These are phyloP conservation scores for Tupiocoris notatus DNA, from an alignment of 2,888 invertebrate genomes.

Conservation along the genomic window DNA sequence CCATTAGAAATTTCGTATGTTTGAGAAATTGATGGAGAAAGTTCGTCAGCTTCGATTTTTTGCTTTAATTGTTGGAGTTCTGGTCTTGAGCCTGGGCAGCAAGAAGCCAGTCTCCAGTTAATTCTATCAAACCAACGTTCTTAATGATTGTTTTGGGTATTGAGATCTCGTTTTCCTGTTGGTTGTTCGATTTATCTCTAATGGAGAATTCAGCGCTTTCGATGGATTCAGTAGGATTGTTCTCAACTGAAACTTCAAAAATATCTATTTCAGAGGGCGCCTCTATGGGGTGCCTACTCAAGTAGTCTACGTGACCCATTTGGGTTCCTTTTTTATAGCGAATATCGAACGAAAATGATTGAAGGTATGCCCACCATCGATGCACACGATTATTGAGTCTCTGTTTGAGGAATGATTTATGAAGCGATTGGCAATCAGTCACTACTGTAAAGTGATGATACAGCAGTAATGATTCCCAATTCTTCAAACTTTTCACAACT, in stretches of 20 bases:
- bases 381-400: conserved; percentile 51
- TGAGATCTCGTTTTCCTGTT: neutral
- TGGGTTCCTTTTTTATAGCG: neutral
- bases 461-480: neutral
- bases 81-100: conserved; percentile 8
- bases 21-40: conserved; percentile 7
- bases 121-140: neutral
- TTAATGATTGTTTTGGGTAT: neutral
- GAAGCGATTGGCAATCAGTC: conserved; percentile 52
- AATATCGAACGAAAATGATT: too few species aligned
- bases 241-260: too few species aligned
- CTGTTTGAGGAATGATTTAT: conserved; percentile 50
- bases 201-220: too few species aligned
- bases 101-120: too few species aligned
- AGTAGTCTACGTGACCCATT: conserved; percentile 7
- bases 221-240: too few species aligned
- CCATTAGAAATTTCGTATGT: conserved; percentile 13
- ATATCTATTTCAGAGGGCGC: too few species aligned
- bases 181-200: too few species aligned
- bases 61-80: neutral
- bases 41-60: conserved; percentile 9
- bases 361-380: conserved; percentile 52
- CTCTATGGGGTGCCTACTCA: too few species aligned
- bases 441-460: conserved; percentile 34
- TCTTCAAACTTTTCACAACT: neutral